Evolutionary conservation across 2,113 vertebrate genomes (phyloP), one percentile per base, ranked within the genome.

Genomic region (Onychostoma macrolepis): DNA sequence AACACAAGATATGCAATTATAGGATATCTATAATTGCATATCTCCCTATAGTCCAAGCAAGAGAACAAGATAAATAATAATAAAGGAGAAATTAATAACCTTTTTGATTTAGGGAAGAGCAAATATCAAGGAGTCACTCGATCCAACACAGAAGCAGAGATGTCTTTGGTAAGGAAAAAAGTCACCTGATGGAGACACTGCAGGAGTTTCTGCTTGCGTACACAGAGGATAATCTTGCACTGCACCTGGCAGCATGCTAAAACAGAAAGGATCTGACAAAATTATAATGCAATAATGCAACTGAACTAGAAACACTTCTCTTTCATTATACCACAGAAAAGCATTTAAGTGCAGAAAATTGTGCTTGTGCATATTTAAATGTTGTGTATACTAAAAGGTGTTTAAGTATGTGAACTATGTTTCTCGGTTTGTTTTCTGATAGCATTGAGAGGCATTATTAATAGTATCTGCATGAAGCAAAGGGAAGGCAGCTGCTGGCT

Each of bases 401-500:
- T 43, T 19, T 80, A 41, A 77, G n/a, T 69, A 56, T 56, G 28
- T 84, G 8, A 24, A 63, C 74, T 83, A 33, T 69, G 84, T 56
- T 19, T 43, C 36, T 86, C 26, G 88, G 6, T 83, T 88, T 87
- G 33, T 89, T 80, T 50, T 84, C 82, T 58, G 72, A 72, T 61
- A 61, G 41, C 87, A 90, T 89, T 80, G 33, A 83, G 36, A 21
- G 3, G 30, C 41, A 80, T 76, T 91, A 90, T 90, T 87, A 84
- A 87, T 90, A 89, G 84, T 53, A 45, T 85, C 77, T 83, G 85
- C 65, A 36, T 71, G 6, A 56, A 78, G 85, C 80, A 83, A 83
- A 82, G 26, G 72, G 61, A n/a, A n/a, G 85, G 91, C 95, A 93
- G 94, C 94, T 95, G 94, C 88, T 89, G 87, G 85, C 85, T 85